Evolutionary conservation across 92 coral and sea anemone genomes (phyloP), one percentile per base, ranked within the genome.

Genomic region (Epizoanthus rinbou): DNA sequence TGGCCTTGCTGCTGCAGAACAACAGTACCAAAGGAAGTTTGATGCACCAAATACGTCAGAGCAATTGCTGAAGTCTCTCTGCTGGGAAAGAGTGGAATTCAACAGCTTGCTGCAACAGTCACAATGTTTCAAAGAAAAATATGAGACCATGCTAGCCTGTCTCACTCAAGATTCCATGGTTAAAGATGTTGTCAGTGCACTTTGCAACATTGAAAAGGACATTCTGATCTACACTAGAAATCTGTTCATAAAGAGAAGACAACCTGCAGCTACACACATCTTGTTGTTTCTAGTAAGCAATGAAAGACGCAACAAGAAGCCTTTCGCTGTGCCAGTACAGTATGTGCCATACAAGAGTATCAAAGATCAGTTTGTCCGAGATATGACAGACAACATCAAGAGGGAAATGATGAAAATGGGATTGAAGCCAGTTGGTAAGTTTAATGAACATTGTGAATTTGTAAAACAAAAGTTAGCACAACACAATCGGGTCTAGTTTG

Each of bases 1-100:
- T 62, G 88, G 90, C 33, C 78, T 90, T 23, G 28, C 25, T 69
- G 54, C 39, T 11, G 86, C 88, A 24, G 85, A 84, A 19, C 45
- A 71, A 58, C 39, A 72, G 13, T 90, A 87, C 53, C 57, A 79
- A 37, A 64, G 60, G 21, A 90, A 87, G 59, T 87, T 84, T 25
- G 72, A 86, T 45, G 15, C 90, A 0, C 91, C 87, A 21, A 91
- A 56, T 35, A 54, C 87, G 21, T 86, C 95, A 3, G 73, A 73
- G 35, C 43, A 83, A 11, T 16, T 84, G 47, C 35, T 91, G 78
- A 91, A 83, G 80, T 82, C 73, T 13, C 81, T 91, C 5, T 91
- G 92, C 52, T 92, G 95, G 95, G 92, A 86, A 84, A 58, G 88
- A 80, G 95, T 92, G 2, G 91, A 92, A 53, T 92, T n/a, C 79